Percentiles rank a stretch among this genome's conserved stretches.
phyloP scores from a whole-genome alignment of 1,140 invertebrate genomes.

The Panulirus ornatus region DNA sequence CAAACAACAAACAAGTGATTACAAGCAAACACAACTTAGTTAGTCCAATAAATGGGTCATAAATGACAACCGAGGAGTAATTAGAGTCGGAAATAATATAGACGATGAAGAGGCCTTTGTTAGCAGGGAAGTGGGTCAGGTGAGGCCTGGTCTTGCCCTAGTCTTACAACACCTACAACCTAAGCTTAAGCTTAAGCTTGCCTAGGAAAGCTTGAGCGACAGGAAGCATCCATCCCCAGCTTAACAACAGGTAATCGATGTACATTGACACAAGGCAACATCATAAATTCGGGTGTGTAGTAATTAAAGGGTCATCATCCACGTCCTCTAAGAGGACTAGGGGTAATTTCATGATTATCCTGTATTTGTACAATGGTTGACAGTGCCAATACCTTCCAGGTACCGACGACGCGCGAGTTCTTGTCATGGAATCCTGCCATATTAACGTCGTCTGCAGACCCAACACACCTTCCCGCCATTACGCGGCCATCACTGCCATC shows the following conservation, averaged over 20 bases:
- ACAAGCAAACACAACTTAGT: too few species aligned
- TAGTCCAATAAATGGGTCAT: too few species aligned
- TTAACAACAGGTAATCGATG: neutral
- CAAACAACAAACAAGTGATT: too few species aligned
- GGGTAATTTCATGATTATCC: neutral
- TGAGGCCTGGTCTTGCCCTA: too few species aligned
- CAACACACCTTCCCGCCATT: constrained; percentile 50
- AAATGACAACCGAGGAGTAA: too few species aligned
- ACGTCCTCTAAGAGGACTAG: too few species aligned
- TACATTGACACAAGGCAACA: neutral
- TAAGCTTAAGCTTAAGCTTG: too few species aligned
- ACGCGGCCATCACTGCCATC: neutral
- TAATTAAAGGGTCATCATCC: neutral
- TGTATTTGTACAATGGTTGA: neutral
- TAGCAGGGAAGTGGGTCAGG: too few species aligned
- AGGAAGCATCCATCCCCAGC: neutral
- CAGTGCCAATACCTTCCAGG: constrained; percentile 46
- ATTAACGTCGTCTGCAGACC: constrained; percentile 49
- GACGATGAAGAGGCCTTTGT: too few species aligned
- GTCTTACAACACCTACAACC: too few species aligned
- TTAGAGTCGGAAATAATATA: too few species aligned
- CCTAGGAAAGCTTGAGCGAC: neutral
- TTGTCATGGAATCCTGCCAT: constrained; percentile 63
- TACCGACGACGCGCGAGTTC: constrained; percentile 61
- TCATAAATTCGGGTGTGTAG: neutral